Conservation (phyloP, 2,797 vertebrate genomes). For the Aythya fuligula region DNA sequence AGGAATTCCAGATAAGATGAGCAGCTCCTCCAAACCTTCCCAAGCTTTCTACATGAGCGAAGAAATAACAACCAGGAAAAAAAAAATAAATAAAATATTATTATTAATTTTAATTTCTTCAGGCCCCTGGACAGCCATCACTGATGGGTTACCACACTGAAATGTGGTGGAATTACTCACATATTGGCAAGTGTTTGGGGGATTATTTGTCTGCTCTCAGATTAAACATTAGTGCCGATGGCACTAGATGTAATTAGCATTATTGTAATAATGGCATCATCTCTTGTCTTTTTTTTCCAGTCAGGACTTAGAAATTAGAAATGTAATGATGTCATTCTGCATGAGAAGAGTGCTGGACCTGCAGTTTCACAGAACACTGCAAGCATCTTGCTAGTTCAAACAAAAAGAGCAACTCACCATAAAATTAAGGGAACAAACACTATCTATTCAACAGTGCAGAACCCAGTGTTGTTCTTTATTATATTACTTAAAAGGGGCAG, state of each 20-base stretch:
- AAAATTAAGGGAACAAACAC: slow-evolving; percentile 59
- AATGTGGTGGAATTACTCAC: neutral
- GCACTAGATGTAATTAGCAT: slow-evolving; percentile 19
- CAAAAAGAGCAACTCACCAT: slow-evolving; percentile 40
- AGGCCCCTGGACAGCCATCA: neutral
- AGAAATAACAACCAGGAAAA: neutral
- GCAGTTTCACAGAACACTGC: neutral
- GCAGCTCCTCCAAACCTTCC: neutral
- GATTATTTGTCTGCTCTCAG: neutral
- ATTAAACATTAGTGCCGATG: neutral
- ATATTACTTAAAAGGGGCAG: slow-evolving; percentile 72
- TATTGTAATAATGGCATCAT: neutral
- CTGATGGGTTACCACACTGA: neutral
- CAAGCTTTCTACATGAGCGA: neutral
- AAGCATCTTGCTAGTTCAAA: slow-evolving; percentile 23
- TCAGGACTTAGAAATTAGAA: neutral
- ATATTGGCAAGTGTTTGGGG: neutral
- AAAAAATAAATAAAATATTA: neutral
- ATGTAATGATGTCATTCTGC: neutral
- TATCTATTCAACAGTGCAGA: slow-evolving; percentile 16
- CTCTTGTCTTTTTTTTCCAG: neutral
- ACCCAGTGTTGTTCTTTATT: slow-evolving; percentile 61
- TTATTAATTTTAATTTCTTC: neutral
- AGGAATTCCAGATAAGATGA: neutral
- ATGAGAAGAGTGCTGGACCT: neutral